Evolutionary conservation across 2,113 vertebrate genomes (phyloP).

Genomic region (Pao palembangensis): DNA sequence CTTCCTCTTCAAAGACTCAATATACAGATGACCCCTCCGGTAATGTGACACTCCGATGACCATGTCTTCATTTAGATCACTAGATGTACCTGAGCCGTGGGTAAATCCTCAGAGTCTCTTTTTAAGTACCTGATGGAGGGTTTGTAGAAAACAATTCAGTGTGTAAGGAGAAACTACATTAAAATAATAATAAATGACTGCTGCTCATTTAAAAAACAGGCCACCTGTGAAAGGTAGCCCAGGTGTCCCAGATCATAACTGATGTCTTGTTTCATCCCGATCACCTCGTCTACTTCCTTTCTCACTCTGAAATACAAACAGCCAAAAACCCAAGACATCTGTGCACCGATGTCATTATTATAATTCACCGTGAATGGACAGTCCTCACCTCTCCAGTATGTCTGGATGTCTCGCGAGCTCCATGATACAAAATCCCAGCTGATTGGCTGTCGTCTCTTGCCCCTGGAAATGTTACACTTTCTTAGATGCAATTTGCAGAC

Average conservation of each 20-base stretch:
- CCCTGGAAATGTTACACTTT: constrained; percentile 67
- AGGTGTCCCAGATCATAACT: too few species aligned
- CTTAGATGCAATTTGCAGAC: too few species aligned
- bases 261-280: constrained; percentile 83
- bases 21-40: constrained; percentile 33
- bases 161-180: too few species aligned
- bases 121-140: constrained; percentile 80
- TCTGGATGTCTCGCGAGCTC: constrained; percentile 83
- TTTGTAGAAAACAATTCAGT: not conserved
- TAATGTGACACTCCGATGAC: too few species aligned
- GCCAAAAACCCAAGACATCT: not conserved
- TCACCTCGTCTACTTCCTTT: constrained; percentile 81
- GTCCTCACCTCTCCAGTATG: constrained; percentile 78
- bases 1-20: constrained; percentile 27
- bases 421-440: constrained; percentile 85
- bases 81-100: constrained; percentile 74
- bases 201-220: too few species aligned
- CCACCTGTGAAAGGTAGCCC: too few species aligned
- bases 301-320: constrained; percentile 63
- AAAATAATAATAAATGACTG: too few species aligned
- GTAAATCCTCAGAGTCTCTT: constrained; percentile 86
- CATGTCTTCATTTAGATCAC: constrained; percentile 72
- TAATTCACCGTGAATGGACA: not conserved
- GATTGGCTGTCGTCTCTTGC: constrained; percentile 89
- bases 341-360: rapidly evolving